A percentile compares a stretch with the other conserved stretches of the same genome.
Evolutionary conservation across 1,140 invertebrate species (phyloP).

Genomic region (Zaprionus kolodkinae): DNA sequence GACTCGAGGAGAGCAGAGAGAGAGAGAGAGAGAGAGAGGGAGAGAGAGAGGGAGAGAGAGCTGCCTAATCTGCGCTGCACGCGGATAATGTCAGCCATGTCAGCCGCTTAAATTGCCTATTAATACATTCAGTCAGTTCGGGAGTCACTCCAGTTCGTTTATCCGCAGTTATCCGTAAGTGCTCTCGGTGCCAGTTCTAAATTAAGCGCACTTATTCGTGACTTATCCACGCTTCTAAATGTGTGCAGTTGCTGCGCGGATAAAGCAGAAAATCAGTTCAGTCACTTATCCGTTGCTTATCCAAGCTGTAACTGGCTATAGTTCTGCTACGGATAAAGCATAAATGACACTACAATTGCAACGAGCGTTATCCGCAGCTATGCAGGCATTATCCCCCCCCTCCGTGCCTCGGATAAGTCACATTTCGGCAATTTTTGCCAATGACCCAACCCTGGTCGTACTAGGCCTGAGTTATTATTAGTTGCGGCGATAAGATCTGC

Average conservation of each 20-base stretch:
- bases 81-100: constrained; percentile 8
- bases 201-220: background rate
- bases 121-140: background rate
- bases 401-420: background rate
- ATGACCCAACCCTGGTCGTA: constrained; percentile 1
- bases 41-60: background rate
- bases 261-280: background rate
- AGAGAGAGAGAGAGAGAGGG: no score
- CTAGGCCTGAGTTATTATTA: constrained; percentile 48
- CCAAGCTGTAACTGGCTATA: background rate
- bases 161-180: constrained; percentile 7
- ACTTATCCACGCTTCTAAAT: background rate
- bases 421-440: no score
- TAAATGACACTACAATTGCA: background rate
- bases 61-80: constrained; percentile 4
- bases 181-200: background rate
- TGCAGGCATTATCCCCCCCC: no score
- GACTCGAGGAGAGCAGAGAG: background rate
- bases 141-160: background rate
- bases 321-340: background rate
- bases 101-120: constrained; percentile 10
- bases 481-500: constrained; percentile 63
- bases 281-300: background rate
- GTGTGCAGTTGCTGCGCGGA: background rate
- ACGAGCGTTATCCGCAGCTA: background rate